Evolutionary conservation across 2,797 vertebrate species (phyloP).

Genomic region (Pipistrellus pygmaeus): DNA sequence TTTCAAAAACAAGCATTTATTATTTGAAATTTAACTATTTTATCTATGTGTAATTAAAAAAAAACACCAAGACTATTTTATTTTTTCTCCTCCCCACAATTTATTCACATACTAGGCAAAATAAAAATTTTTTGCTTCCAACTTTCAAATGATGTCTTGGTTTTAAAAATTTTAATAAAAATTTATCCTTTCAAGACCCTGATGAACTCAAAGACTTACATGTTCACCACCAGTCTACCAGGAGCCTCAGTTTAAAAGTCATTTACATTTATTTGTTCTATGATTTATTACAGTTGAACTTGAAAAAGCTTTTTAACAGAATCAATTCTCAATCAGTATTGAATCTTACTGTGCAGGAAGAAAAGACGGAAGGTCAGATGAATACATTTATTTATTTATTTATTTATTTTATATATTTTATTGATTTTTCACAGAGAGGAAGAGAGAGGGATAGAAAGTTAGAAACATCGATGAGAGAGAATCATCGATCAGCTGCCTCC

Average conservation of each 20-base stretch:
- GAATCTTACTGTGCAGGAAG: slow-evolving; percentile 51
- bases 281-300: slow-evolving; percentile 66
- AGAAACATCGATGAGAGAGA: no score
- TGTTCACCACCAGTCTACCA: slow-evolving; percentile 54
- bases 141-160: slow-evolving; percentile 57
- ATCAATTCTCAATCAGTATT: slow-evolving; percentile 64
- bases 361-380: not conserved
- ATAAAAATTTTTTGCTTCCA: slow-evolving; percentile 19
- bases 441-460: no score
- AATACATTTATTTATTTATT: slow-evolving; percentile 47
- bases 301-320: slow-evolving; percentile 59
- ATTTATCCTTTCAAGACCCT: slow-evolving; percentile 1
- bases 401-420: not conserved
- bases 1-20: slow-evolving; percentile 55
- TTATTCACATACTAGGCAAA: slow-evolving; percentile 17
- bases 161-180: slow-evolving; percentile 48
- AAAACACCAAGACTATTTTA: not conserved
- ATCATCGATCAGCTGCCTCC: no score
- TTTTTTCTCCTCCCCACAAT: slow-evolving; percentile 14
- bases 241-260: slow-evolving; percentile 61
- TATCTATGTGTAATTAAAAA: not conserved
- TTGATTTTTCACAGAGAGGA: no score
- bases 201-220: slow-evolving; percentile 64
- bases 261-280: not conserved
- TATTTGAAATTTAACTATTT: slow-evolving; percentile 55